Evolutionary conservation across 35 echinoderm and acorn worm genomes (phyloP).

Genomic region (Eucidaris tribuloides): DNA sequence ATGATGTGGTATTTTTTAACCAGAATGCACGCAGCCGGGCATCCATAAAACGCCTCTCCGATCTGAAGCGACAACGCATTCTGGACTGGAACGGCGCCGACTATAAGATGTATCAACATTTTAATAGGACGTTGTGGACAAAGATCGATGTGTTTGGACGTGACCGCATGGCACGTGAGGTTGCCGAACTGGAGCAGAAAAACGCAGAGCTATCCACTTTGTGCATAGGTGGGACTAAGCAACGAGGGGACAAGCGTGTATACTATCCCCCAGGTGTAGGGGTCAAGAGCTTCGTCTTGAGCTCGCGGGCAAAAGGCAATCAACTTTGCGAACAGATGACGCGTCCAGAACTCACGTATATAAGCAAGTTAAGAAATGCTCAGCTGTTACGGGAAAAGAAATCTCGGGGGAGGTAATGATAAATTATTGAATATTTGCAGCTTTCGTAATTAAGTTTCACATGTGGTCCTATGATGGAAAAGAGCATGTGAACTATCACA

Average conservation of each 20-base stretch:
- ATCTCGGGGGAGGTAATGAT: too few relatives aligned
- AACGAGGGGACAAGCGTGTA: constrained; percentile 44
- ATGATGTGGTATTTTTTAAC: constrained; percentile 64
- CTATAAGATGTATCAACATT: constrained; percentile 46
- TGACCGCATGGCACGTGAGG: constrained; percentile 56
- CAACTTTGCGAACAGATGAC: constrained; percentile 76
- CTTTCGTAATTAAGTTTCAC: too few relatives aligned
- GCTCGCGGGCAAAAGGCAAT: constrained; percentile 27
- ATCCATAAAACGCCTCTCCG: constrained; percentile 34
- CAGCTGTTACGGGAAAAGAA: too few relatives aligned
- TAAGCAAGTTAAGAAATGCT: constrained; percentile 63
- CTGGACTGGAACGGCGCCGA: constrained; percentile 67
- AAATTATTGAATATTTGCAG: too few relatives aligned
- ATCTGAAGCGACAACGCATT: constrained; percentile 15
- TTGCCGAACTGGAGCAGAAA: constrained; percentile 1
- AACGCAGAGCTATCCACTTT: constrained; percentile 24
- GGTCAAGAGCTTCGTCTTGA: constrained; percentile 61
- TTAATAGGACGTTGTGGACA: constrained; percentile 70
- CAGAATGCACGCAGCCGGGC: constrained; percentile 52
- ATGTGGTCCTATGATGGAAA: too few relatives aligned
- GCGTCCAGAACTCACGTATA: constrained; percentile 65
- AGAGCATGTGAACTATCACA: too few relatives aligned
- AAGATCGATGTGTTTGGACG: constrained; percentile 55
- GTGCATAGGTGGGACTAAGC: constrained; percentile 41
- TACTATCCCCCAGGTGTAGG: constrained; percentile 64